Evolutionary conservation across 2,888 invertebrate genomes (phyloP).

Genomic region (Globia sparganii): DNA sequence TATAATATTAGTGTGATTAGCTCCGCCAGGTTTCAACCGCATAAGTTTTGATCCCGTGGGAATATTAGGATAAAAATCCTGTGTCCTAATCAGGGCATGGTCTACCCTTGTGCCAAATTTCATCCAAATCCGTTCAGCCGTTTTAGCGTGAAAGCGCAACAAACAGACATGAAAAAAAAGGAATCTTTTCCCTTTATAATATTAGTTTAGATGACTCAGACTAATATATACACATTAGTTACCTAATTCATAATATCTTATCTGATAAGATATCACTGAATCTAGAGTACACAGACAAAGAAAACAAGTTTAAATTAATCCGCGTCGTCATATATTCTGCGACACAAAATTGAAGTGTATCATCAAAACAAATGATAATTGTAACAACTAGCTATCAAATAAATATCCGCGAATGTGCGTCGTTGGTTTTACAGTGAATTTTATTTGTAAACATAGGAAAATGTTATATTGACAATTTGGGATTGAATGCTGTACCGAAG

Average conservation of each 20-base stretch:
- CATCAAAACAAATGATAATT: conserved; percentile 32
- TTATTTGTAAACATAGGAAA: conserved; percentile 25
- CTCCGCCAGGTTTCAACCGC: too few relatives aligned
- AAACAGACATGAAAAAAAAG: not conserved
- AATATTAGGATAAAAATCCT: not conserved
- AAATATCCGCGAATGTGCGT: conserved; percentile 35
- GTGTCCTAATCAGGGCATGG: not conserved
- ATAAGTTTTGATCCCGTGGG: not conserved
- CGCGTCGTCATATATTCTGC: conserved; percentile 28
- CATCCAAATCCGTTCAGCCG: not conserved
- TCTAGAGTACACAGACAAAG: conserved; percentile 31
- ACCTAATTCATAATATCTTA: conserved; percentile 35
- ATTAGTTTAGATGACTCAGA: conserved; percentile 32
- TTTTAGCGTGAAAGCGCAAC: not conserved
- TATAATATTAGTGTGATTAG: too few relatives aligned
- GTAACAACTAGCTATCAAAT: conserved; percentile 11
- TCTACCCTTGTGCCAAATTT: not conserved
- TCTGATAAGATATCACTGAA: conserved; percentile 31
- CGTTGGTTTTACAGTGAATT: conserved; percentile 27
- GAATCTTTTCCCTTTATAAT: not conserved
- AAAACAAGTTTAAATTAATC: conserved; percentile 27
- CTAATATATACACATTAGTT: conserved; percentile 29
- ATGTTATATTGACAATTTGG: conserved; percentile 7
- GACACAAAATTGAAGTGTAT: conserved; percentile 25
- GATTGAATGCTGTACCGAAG: conserved; percentile 10